Evolutionary conservation across 1,140 invertebrate species (phyloP).

Genomic region (Eriosoma lanigerum): DNA sequence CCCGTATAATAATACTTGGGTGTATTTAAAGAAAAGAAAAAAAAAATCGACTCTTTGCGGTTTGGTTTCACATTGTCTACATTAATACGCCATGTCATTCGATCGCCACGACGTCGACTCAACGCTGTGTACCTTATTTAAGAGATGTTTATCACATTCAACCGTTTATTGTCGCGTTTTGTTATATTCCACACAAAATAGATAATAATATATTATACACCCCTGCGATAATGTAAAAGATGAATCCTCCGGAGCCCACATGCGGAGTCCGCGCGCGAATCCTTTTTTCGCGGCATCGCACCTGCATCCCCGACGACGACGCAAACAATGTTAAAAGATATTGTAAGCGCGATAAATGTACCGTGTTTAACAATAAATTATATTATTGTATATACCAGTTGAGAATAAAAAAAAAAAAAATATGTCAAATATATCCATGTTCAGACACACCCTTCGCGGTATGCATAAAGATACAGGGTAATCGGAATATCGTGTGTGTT

Average conservation of each 20-base stretch:
- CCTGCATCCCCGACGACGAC: not conserved
- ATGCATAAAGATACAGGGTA: no score
- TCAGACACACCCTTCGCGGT: no score
- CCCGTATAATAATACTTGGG: not conserved
- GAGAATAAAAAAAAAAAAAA: no score
- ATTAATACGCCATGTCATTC: constrained; percentile 42
- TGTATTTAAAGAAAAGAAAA: not conserved
- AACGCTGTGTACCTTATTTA: no score
- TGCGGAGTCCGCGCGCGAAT: not conserved
- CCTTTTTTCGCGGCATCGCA: not conserved
- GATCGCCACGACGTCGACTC: not conserved
- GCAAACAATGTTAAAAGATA: no score
- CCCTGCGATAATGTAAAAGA: not conserved
- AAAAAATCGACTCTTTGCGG: constrained; percentile 49
- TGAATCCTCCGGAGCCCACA: not conserved
- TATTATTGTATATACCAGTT: no score
- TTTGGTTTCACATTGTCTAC: constrained; percentile 49
- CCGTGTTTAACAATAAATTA: no score
- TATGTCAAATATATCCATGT: no score
- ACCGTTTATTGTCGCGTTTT: not conserved
- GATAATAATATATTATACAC: not conserved
- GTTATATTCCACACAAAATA: not conserved
- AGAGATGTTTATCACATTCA: constrained; percentile 34
- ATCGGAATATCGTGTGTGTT: no score
- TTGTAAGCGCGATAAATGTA: no score